Conservation (phyloP, 2,888 invertebrate species). For the Limenitis camilla region DNA sequence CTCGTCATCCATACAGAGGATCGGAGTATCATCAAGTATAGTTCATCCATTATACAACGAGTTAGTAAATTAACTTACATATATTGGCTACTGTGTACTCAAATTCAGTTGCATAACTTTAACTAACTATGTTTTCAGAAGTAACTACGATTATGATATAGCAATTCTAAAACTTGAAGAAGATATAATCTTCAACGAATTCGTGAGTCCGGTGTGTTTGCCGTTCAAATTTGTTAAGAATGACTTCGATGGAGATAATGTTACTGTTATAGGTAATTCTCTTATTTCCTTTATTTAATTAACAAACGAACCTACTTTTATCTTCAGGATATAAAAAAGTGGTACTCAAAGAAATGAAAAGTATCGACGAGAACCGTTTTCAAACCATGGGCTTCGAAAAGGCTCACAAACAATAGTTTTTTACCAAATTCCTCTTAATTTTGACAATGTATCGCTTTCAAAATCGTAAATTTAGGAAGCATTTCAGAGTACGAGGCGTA, state of each 20-base stretch:
- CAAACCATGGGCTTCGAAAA: too few relatives aligned
- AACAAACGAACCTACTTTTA: too few relatives aligned
- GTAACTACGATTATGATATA: slow-evolving; percentile 67
- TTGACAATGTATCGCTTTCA: too few relatives aligned
- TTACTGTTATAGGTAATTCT: slow-evolving; percentile 61
- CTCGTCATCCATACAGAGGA: slow-evolving; percentile 47
- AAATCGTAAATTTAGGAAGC: too few relatives aligned
- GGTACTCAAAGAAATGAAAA: too few relatives aligned
- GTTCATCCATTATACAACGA: slow-evolving; percentile 58
- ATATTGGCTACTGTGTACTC: neutral
- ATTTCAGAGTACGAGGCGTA: too few relatives aligned
- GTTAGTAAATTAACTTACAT: slow-evolving; percentile 30
- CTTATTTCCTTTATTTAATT: too few relatives aligned
- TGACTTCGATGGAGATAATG: slow-evolving; percentile 43
- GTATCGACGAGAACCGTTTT: too few relatives aligned
- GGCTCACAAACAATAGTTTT: neutral
- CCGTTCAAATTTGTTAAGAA: slow-evolving; percentile 67
- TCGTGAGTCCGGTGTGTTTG: slow-evolving; percentile 77
- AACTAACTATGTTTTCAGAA: slow-evolving; percentile 29
- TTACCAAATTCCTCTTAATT: too few relatives aligned
- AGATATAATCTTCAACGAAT: slow-evolving; percentile 59
- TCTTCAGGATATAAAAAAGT: too few relatives aligned
- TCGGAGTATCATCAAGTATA: slow-evolving; percentile 41
- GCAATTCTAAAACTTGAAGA: slow-evolving; percentile 54
- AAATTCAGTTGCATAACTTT: neutral